phyloP scores from a whole-genome alignment of 2,113 vertebrate species.

The Erpornis zantholeuca region DNA sequence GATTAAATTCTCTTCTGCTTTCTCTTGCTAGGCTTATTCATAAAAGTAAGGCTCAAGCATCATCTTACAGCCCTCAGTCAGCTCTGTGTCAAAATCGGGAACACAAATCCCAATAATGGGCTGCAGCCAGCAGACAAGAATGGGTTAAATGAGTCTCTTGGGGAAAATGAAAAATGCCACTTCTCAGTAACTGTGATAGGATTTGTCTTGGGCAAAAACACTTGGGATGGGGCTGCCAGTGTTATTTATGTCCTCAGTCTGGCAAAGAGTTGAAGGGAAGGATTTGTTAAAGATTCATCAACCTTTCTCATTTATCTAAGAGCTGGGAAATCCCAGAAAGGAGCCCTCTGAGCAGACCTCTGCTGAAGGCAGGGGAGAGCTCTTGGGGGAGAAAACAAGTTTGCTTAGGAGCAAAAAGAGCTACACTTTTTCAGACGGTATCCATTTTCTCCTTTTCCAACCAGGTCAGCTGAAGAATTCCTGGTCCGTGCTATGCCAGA shows the following conservation, averaged over 20 bases:
- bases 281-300: slow-evolving; percentile 34
- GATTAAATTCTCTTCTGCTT: background rate
- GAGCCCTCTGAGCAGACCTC: background rate
- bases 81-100: background rate
- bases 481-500: background rate
- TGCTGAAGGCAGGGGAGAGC: background rate
- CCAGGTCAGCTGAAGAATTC: background rate
- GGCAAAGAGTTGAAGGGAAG: background rate
- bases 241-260: background rate
- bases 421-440: background rate
- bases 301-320: background rate
- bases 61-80: background rate
- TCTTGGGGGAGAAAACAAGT: background rate
- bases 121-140: background rate
- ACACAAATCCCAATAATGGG: background rate
- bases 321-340: background rate
- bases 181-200: background rate
- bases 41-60: background rate
- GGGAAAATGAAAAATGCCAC: background rate
- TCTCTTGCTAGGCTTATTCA: background rate
- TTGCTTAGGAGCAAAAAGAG: background rate
- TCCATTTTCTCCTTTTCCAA: background rate
- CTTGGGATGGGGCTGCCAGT: background rate
- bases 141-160: background rate
- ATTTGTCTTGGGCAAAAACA: background rate